Percentiles rank a stretch among this genome's conserved stretches.
These are phyloP conservation scores for Caenorhabditis brenneri DNA, from an alignment of 1,140 invertebrate species.

Conservation along the genomic window DNA sequence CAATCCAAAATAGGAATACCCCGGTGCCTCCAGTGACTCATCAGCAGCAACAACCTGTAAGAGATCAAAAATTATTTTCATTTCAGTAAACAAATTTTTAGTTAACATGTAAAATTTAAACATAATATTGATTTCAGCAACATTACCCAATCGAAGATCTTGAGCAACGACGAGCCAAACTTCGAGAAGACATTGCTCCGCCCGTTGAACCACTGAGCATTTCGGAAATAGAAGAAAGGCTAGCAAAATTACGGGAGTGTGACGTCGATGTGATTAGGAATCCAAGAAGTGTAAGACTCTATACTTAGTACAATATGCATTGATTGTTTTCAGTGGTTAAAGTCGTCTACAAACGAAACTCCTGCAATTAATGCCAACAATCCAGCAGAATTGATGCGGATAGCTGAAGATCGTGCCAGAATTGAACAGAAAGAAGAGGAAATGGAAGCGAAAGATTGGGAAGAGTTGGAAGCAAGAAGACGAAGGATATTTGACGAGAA, in stretches of 20 bases:
- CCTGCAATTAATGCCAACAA: background rate
- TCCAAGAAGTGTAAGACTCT: slow-evolving; percentile 20
- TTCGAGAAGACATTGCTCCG: slow-evolving; percentile 9
- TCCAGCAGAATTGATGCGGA: background rate
- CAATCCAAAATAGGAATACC: background rate
- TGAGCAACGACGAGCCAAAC: background rate
- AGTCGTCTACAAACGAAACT: background rate
- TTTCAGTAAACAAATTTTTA: no score
- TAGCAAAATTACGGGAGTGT: slow-evolving; percentile 43
- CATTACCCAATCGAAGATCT: background rate
- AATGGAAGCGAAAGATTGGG: slow-evolving; percentile 1
- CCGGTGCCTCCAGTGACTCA: background rate
- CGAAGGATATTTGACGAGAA: background rate
- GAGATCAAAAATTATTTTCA: background rate
- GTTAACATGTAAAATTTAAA: no score
- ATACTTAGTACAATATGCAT: background rate
- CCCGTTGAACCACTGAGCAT: background rate
- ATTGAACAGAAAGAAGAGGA: slow-evolving; percentile 16
- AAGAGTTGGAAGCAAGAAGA: slow-evolving; percentile 2
- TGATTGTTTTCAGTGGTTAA: slow-evolving; percentile 23
- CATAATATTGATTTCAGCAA: no score
- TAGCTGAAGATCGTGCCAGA: background rate
- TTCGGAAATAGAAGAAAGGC: slow-evolving; percentile 42
- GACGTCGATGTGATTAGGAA: slow-evolving; percentile 51
- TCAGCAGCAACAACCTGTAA: background rate